Conservation (phyloP, 1,140 invertebrate genomes). For the Lutraria rhynchaena region DNA sequence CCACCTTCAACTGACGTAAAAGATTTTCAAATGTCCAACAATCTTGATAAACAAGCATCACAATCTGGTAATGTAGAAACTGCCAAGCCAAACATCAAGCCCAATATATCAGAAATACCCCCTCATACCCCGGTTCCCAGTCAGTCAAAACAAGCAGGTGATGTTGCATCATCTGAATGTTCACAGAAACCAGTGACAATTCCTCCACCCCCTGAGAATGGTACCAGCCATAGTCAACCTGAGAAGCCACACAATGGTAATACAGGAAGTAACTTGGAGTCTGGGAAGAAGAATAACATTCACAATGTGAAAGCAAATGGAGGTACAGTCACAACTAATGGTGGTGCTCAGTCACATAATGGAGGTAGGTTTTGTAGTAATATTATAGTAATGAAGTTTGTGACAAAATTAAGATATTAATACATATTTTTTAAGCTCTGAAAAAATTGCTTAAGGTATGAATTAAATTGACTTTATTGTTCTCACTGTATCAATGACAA, state of each 20-base stretch:
- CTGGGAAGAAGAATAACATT: constrained; percentile 4
- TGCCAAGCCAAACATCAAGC: constrained; percentile 29
- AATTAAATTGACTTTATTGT: too few species aligned
- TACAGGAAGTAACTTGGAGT: not conserved
- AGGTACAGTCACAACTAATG: constrained; percentile 16
- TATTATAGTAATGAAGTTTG: too few species aligned
- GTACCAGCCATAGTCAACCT: constrained; percentile 27
- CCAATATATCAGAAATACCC: constrained; percentile 41
- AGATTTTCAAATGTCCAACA: constrained; percentile 54
- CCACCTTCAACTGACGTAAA: not conserved
- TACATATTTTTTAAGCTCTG: too few species aligned
- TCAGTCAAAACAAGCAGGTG: not conserved
- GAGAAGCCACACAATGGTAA: not conserved
- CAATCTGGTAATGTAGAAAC: constrained; percentile 11
- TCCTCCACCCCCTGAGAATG: not conserved
- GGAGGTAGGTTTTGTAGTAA: too few species aligned
- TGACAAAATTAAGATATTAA: too few species aligned
- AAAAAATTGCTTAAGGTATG: too few species aligned
- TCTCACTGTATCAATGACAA: too few species aligned
- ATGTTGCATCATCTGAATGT: not conserved
- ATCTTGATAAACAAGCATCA: constrained; percentile 65
- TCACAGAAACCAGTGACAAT: constrained; percentile 11
- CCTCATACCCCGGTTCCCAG: not conserved
- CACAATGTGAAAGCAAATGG: not conserved
- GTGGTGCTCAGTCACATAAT: constrained; percentile 26